phyloP scores from a whole-genome alignment of 2,888 invertebrate genomes.

The Odontocerum albicorne region DNA sequence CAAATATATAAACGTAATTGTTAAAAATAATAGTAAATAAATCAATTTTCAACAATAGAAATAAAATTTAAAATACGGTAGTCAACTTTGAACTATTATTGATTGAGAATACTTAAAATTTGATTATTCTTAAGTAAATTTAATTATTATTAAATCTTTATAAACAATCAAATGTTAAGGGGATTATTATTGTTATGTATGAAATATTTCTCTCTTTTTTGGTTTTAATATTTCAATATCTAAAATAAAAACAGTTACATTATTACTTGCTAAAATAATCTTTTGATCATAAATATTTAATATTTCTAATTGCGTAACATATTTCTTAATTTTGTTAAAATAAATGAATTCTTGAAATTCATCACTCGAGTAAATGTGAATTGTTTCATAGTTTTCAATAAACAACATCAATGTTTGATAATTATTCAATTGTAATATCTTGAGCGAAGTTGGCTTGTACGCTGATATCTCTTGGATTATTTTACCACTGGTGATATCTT shows the following conservation, averaged over 20 bases:
- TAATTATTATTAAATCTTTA: too few relatives aligned
- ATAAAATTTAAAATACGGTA: too few relatives aligned
- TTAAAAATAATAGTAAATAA: too few relatives aligned
- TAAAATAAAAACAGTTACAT: background rate
- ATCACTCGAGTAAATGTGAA: constrained; percentile 40
- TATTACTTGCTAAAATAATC: background rate
- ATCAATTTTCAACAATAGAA: too few relatives aligned
- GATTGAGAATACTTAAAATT: too few relatives aligned
- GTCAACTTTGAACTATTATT: too few relatives aligned
- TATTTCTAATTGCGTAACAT: constrained; percentile 7
- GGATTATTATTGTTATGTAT: too few relatives aligned
- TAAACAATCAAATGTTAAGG: too few relatives aligned
- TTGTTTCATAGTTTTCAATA: constrained; percentile 26
- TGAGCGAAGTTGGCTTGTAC: constrained; percentile 51
- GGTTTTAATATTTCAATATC: background rate
- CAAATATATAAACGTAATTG: too few relatives aligned
- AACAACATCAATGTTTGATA: constrained; percentile 24
- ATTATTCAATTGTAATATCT: constrained; percentile 18
- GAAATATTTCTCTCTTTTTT: background rate
- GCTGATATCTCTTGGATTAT: constrained; percentile 56
- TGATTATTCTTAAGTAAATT: too few relatives aligned
- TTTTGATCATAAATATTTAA: background rate
- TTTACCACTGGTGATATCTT: constrained; percentile 47
- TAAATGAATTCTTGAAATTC: constrained; percentile 45
- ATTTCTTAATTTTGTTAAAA: constrained; percentile 12